Evolutionary conservation across 1,140 invertebrate genomes (phyloP).

Genomic region (Linepithema humile): DNA sequence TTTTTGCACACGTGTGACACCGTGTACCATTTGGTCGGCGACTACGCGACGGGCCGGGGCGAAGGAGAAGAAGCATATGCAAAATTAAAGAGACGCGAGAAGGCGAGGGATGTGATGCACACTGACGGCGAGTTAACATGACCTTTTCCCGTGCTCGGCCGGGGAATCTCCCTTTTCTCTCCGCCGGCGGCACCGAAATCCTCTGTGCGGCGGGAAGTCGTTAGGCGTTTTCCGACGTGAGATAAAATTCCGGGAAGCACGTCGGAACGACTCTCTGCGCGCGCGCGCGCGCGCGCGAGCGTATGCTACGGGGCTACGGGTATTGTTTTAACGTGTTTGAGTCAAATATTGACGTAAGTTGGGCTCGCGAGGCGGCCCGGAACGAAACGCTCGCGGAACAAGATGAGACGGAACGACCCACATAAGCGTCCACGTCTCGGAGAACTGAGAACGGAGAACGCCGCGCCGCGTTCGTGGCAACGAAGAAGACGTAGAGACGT

Average conservation of each 20-base stretch:
- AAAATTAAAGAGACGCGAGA: not conserved
- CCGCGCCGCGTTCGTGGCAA: constrained; percentile 55
- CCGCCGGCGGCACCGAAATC: constrained; percentile 69
- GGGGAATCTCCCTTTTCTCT: constrained; percentile 18
- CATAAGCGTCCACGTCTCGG: constrained; percentile 64
- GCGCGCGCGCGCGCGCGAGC: too few relatives aligned
- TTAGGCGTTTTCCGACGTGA: constrained; percentile 81
- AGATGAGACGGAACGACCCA: constrained; percentile 71
- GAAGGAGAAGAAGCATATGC: not conserved
- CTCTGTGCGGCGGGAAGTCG: constrained; percentile 77
- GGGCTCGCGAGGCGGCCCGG: constrained; percentile 73
- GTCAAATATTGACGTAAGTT: constrained; percentile 85
- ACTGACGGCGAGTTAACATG: constrained; percentile 28
- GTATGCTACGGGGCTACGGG: constrained; percentile 77
- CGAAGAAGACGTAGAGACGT: constrained; percentile 59
- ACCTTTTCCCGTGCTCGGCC: constrained; percentile 29
- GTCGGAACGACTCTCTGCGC: constrained; percentile 80
- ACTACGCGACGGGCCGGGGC: not conserved
- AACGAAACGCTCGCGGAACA: constrained; percentile 62
- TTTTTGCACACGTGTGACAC: constrained; percentile 25
- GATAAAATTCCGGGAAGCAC: constrained; percentile 83
- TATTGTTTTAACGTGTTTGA: constrained; percentile 85
- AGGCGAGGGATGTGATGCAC: not conserved
- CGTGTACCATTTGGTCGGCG: constrained; percentile 55
- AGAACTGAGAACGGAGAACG: constrained; percentile 42